Base-by-base conservation (phyloP, 35 echinoderm and acorn worm genomes). In the Anneissia japonica region DNA sequence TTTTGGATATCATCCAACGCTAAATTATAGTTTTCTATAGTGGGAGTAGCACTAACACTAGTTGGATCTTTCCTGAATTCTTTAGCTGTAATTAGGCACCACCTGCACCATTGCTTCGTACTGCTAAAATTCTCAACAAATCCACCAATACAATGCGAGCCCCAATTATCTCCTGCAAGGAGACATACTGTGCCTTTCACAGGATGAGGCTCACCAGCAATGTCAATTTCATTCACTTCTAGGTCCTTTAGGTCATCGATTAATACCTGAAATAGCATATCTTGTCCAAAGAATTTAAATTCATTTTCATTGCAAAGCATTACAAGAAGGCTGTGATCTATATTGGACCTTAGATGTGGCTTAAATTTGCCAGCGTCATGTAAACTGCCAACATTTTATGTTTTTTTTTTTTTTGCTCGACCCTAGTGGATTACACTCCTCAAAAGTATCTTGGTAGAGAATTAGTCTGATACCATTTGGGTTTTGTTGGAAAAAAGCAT, bases 351-450 rank as follows among this genome's bases (percentile, higher is more conserved):
- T 12, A 79, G 17, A 32, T 84, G 82, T 30, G 91, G 72, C 14
- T 37, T 35, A 92, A 83, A 80, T 92, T 92, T 28, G 32, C 86
- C 17, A 92, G 72, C 33, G 91, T 79, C 45, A 88, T 79, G 72
- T 93, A 93, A 32, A 92, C 81, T 84, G 64, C 86, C 13, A 88
- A 41, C 38, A 92, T 46, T 79, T 93, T 93, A 34, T 93, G 91
- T 38, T 93, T 88, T 23, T 73, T n/a, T n/a, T n/a, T 4, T 43
- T 88, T 38, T 81, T 93, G 23, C 38, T 72, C 3, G 85, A 87
- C 35, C 85, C 90, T 12, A 93, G 36, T 19, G 91, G 91, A 80
- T 93, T 93, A 14, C 41, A 76, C 1, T 88, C 46, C 35, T 88
- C 91, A 73, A 93, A 88, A 35, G 74, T 29, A 88, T 32, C 55